Conservation (phyloP, 2,888 invertebrate species). For the Periphyllus acericola region DNA sequence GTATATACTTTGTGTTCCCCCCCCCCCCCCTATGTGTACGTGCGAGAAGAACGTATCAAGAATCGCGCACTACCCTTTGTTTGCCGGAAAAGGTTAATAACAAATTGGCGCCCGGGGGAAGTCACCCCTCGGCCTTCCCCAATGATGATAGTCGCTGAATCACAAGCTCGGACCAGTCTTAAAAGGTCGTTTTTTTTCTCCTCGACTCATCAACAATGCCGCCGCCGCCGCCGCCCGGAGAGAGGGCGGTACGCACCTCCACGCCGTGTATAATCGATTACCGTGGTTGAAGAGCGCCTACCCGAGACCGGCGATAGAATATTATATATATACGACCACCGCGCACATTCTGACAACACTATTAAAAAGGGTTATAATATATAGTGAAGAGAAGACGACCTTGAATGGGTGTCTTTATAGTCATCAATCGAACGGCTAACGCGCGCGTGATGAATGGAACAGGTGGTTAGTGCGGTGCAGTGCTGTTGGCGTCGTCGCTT, state of each 20-base stretch:
- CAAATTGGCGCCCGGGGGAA: too few relatives aligned
- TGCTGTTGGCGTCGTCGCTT: background rate
- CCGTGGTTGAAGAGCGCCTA: background rate
- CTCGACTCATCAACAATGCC: background rate
- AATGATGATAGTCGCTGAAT: background rate
- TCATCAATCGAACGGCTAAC: constrained; percentile 28
- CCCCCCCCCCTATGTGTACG: too few relatives aligned
- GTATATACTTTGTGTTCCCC: too few relatives aligned
- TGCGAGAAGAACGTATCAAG: too few relatives aligned
- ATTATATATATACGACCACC: background rate
- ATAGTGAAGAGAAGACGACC: constrained; percentile 33
- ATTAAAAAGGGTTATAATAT: constrained; percentile 51
- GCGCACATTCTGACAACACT: constrained; percentile 45
- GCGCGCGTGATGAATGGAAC: constrained; percentile 52
- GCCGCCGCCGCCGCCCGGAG: too few relatives aligned
- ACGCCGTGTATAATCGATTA: background rate
- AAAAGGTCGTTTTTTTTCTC: background rate
- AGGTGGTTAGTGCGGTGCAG: constrained; percentile 2
- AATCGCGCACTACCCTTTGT: too few relatives aligned
- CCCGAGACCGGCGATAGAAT: background rate
- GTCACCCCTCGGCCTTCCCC: too few relatives aligned
- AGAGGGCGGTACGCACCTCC: background rate
- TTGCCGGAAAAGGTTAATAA: too few relatives aligned
- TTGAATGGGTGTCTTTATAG: constrained; percentile 49
- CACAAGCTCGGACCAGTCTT: background rate